Conservation (phyloP, 2,113 vertebrate genomes). For the Chauna torquata region DNA sequence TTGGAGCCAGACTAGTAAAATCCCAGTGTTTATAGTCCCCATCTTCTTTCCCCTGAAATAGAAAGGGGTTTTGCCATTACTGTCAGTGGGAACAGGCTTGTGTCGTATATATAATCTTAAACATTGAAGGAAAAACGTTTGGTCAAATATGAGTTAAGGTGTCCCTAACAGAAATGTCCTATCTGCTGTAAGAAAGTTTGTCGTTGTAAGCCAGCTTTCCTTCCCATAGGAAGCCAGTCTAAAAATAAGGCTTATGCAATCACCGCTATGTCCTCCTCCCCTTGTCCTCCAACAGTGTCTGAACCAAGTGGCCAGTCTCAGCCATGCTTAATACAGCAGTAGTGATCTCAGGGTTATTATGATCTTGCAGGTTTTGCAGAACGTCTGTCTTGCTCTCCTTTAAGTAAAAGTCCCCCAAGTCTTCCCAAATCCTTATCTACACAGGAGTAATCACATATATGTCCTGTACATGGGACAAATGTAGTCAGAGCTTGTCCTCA, state of each 20-base stretch:
- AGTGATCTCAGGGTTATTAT: not conserved
- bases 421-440: not conserved
- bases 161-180: not conserved
- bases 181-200: not conserved
- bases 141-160: not conserved
- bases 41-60: not conserved
- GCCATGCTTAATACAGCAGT: not conserved
- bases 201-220: not conserved
- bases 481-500: not conserved
- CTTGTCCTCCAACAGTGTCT: constrained; percentile 3
- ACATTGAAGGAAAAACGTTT: not conserved
- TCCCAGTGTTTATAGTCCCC: not conserved
- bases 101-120: not conserved
- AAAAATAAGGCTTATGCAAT: constrained; percentile 70
- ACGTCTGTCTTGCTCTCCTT: not conserved
- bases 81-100: not conserved
- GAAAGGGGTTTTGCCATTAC: not conserved
- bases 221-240: constrained; percentile 39
- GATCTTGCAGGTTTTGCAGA: not conserved
- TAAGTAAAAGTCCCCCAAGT: constrained; percentile 16
- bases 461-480: rapidly evolving
- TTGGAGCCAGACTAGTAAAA: not conserved
- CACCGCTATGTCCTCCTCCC: not conserved
- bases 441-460: rapidly evolving
- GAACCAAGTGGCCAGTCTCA: constrained; percentile 38